phyloP scores from a whole-genome alignment of 2,797 vertebrate genomes.

The Ciconia nigra region DNA sequence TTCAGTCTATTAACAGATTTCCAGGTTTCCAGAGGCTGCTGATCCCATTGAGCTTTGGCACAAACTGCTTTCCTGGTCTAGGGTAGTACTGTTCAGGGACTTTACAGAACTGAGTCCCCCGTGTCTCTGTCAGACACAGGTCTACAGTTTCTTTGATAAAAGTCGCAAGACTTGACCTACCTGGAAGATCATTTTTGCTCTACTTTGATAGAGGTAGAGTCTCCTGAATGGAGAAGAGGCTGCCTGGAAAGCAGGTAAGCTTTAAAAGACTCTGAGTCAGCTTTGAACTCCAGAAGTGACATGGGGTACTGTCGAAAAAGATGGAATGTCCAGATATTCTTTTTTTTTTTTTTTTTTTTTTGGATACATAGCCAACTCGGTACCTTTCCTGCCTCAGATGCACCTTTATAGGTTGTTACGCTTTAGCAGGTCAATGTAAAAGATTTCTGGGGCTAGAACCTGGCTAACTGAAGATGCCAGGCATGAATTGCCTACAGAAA shows the following conservation, averaged over 20 bases:
- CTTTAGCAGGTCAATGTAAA: background rate
- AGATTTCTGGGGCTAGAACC: background rate
- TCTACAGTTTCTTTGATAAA: background rate
- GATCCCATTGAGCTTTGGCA: background rate
- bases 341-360: background rate
- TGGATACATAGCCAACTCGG: background rate
- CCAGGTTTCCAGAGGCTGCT: background rate
- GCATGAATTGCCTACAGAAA: background rate
- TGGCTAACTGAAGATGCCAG: background rate
- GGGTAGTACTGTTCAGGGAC: background rate
- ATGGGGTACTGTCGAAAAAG: background rate
- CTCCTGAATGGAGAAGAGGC: background rate
- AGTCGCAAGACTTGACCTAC: background rate
- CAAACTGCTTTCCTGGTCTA: background rate
- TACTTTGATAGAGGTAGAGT: slow-evolving; percentile 3
- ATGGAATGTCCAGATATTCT: background rate
- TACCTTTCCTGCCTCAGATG: background rate
- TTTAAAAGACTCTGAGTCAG: slow-evolving; percentile 18
- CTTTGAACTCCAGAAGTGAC: slow-evolving; percentile 8
- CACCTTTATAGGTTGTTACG: background rate
- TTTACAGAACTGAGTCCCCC: background rate
- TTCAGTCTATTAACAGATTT: background rate
- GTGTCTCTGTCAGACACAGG: background rate
- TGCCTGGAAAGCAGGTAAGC: background rate
- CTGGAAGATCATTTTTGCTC: slow-evolving; percentile 10